Base-by-base conservation (phyloP, 2,797 vertebrate genomes). In the Aphelocoma californica region DNA sequence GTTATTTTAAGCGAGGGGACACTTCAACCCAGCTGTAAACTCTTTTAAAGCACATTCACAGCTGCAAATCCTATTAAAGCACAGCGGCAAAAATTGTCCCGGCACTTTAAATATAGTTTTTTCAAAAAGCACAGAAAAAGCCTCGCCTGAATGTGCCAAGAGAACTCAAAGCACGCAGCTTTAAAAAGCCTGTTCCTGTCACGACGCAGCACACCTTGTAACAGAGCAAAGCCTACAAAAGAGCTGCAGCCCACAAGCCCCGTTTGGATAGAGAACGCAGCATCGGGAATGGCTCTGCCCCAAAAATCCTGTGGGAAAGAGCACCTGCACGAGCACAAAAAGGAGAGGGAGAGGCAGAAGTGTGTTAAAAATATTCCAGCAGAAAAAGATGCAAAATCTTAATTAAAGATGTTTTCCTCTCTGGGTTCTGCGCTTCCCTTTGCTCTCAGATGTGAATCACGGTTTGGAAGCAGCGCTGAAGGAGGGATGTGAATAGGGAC, bases 11-110 rank as follows among this genome's bases (percentile, higher is more conserved):
- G 81, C 58, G 18, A 84, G 84, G 53, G 61, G 85, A 77, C 56
- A 50, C 90, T 93, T 86, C 85, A 92, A 45, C 90, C 79, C 94
- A 93, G 90, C 88, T 95, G 90, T 61, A 94, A 93, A 83, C 69
- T 91, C 82, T 83, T 87, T 81, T 50, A 73, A 89, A 93, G 89
- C 29, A 1, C 72, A 16, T 78, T 77, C 75, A 82, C 91, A 95
- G 91, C 94, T 95, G 94, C 94, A 91, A 86, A 88, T 45, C 85
- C 87, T 57, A 38, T 82, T 71, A 81, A 88, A 90, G 61, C 67
- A 42, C 60, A 74, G 72, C 7, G 0, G 87, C n/a, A 92, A 48
- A 87, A 88, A 69, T 2, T 2, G 25, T 64, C 85, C 47, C 56
- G 2, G 75, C 7, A 1, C 75, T 91, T 87, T 36, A 86, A 92